Conservation (phyloP, 2,113 vertebrate species). For the Heteronetta atricapilla region DNA sequence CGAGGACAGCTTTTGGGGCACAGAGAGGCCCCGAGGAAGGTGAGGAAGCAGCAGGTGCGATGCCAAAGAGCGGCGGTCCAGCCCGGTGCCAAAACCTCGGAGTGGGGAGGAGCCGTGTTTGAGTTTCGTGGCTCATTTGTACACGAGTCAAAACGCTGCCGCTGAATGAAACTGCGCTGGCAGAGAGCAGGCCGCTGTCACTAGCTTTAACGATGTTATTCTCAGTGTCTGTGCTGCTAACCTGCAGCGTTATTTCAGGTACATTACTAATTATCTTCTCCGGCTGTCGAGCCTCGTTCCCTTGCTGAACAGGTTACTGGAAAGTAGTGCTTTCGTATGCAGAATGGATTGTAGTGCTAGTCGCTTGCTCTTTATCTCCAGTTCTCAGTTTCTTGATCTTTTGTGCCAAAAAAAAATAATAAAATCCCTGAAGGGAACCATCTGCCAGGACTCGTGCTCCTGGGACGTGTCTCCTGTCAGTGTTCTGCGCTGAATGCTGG, state of each 20-base stretch:
- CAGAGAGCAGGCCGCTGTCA: not conserved
- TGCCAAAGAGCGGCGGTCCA: not conserved
- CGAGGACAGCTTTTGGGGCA: not conserved
- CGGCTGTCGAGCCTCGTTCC: not conserved
- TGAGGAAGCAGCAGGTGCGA: not conserved
- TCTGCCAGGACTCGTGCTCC: not conserved
- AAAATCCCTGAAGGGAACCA: not conserved
- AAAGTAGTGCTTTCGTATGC: not conserved
- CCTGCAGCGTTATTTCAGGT: not conserved
- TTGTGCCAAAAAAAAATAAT: not conserved
- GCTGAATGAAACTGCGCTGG: not conserved
- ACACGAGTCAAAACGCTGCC: not conserved
- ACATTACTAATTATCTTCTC: not conserved
- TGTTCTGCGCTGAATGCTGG: not conserved
- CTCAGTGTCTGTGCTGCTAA: accelerated
- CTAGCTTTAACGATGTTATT: accelerated
- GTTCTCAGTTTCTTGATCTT: not conserved
- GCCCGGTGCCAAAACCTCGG: not conserved
- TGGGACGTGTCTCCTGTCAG: not conserved
- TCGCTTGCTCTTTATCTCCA: not conserved
- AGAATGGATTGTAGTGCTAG: not conserved
- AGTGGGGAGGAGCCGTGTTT: not conserved
- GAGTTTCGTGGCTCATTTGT: not conserved
- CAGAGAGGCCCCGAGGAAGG: not conserved
- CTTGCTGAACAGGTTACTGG: not conserved